These are phyloP conservation scores for Pachyseris speciosa DNA, from an alignment of 64 coral and sea anemone genomes.

Conservation along the genomic window DNA sequence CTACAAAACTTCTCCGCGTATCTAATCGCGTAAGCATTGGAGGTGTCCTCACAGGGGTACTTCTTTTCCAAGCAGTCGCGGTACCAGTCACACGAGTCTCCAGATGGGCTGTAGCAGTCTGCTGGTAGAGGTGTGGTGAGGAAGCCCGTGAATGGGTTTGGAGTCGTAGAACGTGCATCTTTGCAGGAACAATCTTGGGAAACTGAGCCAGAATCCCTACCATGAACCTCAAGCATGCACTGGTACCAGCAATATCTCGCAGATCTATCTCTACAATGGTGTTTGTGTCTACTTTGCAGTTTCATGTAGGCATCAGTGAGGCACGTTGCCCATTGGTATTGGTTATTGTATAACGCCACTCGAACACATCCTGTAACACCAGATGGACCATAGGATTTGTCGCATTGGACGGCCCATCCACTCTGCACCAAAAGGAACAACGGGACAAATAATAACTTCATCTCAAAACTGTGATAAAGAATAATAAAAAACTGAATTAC, in stretches of 20 bases:
- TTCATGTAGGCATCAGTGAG: constrained; percentile 72
- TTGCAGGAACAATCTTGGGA: constrained; percentile 47
- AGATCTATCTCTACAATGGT: neutral
- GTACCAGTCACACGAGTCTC: constrained; percentile 55
- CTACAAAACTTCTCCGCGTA: constrained; percentile 54
- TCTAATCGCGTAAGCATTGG: constrained; percentile 40
- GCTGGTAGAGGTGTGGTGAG: neutral
- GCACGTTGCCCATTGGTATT: constrained; percentile 75
- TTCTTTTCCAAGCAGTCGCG: constrained; percentile 38
- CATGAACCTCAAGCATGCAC: constrained; percentile 76
- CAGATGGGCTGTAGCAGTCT: neutral
- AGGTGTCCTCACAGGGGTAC: constrained; percentile 7
- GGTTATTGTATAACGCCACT: neutral
- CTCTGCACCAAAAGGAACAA: neutral
- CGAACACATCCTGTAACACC: constrained; percentile 28
- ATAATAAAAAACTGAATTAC: too few relatives aligned
- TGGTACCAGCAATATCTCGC: constrained; percentile 72
- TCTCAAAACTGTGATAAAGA: neutral
- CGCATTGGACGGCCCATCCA: neutral
- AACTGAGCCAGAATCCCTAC: constrained; percentile 17
- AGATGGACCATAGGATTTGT: neutral
- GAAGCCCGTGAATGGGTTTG: neutral
- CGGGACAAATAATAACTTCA: neutral
- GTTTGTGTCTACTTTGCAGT: constrained; percentile 67
- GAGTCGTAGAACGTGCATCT: neutral